Conservation (phyloP, 2,797 vertebrate genomes). For the Ptychobarbus kaznakovi region DNA sequence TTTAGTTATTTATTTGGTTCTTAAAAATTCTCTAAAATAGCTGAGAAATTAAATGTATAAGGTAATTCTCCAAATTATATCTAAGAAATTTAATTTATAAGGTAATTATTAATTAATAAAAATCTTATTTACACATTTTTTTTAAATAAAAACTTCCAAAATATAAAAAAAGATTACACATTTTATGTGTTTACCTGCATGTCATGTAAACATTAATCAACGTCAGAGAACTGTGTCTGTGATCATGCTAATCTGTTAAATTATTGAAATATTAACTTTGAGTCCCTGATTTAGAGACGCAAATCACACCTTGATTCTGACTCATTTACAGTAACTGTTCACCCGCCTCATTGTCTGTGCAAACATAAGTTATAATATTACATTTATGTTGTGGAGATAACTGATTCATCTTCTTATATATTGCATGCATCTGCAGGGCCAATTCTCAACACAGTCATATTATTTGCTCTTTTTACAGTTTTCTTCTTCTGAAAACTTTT, state of each 20-base stretch:
- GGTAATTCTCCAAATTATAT: neutral
- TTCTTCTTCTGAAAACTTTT: too few species aligned
- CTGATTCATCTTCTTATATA: neutral
- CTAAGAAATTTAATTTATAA: too few species aligned
- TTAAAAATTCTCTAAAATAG: neutral
- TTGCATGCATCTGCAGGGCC: neutral
- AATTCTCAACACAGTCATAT: neutral
- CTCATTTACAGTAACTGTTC: neutral
- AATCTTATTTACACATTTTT: neutral
- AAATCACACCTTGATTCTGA: neutral
- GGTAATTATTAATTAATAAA: neutral
- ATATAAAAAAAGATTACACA: neutral
- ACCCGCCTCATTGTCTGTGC: neutral
- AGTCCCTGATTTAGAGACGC: neutral
- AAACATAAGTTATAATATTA: neutral
- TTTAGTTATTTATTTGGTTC: neutral
- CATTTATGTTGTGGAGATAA: neutral
- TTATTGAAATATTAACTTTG: neutral
- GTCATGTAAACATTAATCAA: neutral
- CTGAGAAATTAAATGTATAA: too few species aligned
- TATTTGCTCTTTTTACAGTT: neutral
- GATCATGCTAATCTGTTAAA: neutral
- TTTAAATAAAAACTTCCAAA: neutral
- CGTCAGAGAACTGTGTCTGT: neutral
- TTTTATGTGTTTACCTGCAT: neutral